Evolutionary conservation across 2,113 vertebrate species (phyloP), one percentile per base, ranked within the genome.

Genomic region (Recurvirostra avosetta): DNA sequence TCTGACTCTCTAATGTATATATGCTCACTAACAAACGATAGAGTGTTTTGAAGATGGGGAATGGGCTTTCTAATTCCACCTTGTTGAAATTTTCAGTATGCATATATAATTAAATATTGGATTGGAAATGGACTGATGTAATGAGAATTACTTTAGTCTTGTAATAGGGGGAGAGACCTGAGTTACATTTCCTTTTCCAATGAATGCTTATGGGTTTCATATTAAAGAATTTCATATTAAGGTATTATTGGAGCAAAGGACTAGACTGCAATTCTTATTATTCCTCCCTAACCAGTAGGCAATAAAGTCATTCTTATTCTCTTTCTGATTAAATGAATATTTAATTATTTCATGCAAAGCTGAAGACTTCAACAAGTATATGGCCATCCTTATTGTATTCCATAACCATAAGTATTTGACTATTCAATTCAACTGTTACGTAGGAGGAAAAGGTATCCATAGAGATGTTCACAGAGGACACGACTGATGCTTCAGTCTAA

Each of bases 251-350:
- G 71, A 95, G 38, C 18, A 89, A 91, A 91, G 45, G 25, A 70
- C 47, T 86, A 77, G 36, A 92, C 21, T 91, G 19, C 14, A 80
- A 61, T 89, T 93, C 70, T 75, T 89, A 89, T 77, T 89, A 91
- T 90, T 87, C n/a, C 34, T 93, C 52, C 73, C 52, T 80, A 87
- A 90, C 55, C 34, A 63, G 38, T 55, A 84, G 22, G 30, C n/a
- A 86, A 84, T 66, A 67, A 74, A 78, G 7, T 85, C 1, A 72
- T 82, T 79, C 52, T 83, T 88, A 58, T 36, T 86, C 21, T 74
- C 47, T 89, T 92, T 86, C 34, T 32, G 18, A 75, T 74, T 86
- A 66, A 81, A 66, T 84, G 36, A 92, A 92, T 91, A 83, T 52
- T 88, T 92, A 75, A 91, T 94, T 83, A 59, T 84, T 58, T 66